Evolutionary conservation across 1,140 invertebrate genomes (phyloP).

Genomic region (Druon quercuslanigerum): DNA sequence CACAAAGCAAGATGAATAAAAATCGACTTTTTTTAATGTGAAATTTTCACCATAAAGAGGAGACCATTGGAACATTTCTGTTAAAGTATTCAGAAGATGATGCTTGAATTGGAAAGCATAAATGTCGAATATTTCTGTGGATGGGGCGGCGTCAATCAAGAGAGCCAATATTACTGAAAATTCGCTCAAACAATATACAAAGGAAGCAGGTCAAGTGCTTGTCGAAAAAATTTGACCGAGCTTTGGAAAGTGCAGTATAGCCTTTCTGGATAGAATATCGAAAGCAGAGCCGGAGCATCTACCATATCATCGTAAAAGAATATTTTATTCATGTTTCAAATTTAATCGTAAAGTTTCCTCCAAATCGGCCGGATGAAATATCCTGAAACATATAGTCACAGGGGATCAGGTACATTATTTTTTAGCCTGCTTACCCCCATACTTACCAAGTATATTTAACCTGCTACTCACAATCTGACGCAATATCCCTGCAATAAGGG

Average conservation of each 20-base stretch:
- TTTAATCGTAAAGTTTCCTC: too few species aligned
- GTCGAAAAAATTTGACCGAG: neutral
- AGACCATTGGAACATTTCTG: too few species aligned
- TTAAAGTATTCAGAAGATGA: too few species aligned
- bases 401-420: too few species aligned
- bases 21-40: too few species aligned
- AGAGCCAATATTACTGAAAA: neutral
- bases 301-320: neutral
- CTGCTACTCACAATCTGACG: neutral
- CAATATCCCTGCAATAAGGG: slow-evolving; percentile 39
- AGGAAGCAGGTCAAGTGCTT: neutral
- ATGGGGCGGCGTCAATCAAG: neutral
- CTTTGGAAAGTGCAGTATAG: neutral
- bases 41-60: too few species aligned
- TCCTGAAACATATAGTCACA: too few species aligned
- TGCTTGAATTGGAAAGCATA: neutral
- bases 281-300: neutral
- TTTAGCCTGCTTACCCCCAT: too few species aligned
- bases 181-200: slow-evolving; percentile 4
- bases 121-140: neutral
- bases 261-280: neutral
- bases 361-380: too few species aligned
- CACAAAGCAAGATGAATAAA: too few species aligned
- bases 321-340: neutral
- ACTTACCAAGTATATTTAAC: too few species aligned